Percentiles rank a stretch among this genome's conserved stretches.
Conservation (phyloP, 2,888 invertebrate species). For the Merodon equestris region DNA sequence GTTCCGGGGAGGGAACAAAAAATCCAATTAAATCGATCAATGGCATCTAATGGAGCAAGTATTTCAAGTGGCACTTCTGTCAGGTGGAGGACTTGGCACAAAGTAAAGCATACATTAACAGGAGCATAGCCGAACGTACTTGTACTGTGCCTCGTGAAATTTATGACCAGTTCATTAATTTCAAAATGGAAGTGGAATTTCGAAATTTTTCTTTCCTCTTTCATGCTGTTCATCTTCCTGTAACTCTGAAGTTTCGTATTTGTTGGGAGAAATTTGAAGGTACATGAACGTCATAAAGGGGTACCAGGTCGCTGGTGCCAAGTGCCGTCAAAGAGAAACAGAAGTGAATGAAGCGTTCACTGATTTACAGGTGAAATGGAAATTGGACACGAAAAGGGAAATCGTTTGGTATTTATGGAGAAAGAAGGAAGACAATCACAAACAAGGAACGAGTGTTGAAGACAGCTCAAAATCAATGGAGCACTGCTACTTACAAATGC, state of each 20-base stretch:
- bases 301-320: not conserved
- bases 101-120: not conserved
- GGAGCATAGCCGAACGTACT: not conserved
- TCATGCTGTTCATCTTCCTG: not conserved
- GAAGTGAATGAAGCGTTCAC: slow-evolving; percentile 56
- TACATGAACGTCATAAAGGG: slow-evolving; percentile 14
- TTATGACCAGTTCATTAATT: slow-evolving; percentile 64
- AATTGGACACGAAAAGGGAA: slow-evolving; percentile 56
- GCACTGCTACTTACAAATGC: slow-evolving; percentile 42
- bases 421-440: slow-evolving; percentile 4
- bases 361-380: slow-evolving; percentile 61
- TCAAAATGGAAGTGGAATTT: slow-evolving; percentile 57
- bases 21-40: slow-evolving; percentile 44
- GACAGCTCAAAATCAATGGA: slow-evolving; percentile 12
- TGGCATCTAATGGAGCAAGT: slow-evolving; percentile 57
- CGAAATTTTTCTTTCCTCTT: slow-evolving; percentile 25
- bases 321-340: not conserved
- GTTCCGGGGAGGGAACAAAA: slow-evolving; percentile 10
- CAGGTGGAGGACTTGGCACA: slow-evolving; percentile 25
- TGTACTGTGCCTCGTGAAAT: slow-evolving; percentile 38
- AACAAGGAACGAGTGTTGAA: not conserved
- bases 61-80: slow-evolving; percentile 47
- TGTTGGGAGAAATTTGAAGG: slow-evolving; percentile 8
- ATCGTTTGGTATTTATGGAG: slow-evolving; percentile 52
- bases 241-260: slow-evolving; percentile 17